Evolutionary conservation across 2,888 invertebrate genomes (phyloP), one percentile per base, ranked within the genome.

Genomic region (Morpho helenor): DNA sequence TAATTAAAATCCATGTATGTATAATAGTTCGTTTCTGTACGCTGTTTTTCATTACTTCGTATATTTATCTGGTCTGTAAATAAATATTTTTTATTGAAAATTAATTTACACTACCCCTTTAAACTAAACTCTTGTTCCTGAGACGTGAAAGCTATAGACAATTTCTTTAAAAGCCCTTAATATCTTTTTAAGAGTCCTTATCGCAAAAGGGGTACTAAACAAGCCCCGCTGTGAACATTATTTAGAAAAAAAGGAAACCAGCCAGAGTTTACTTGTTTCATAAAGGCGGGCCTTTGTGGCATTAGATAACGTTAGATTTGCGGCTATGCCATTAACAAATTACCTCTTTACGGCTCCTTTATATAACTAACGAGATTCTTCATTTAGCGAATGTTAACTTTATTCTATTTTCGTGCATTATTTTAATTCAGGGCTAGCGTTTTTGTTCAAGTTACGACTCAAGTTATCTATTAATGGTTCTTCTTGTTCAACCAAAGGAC

Each of bases 291-390:
- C 79, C 79, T 79, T 68, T 73, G 80, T 70, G 77, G 75, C 77
- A 85, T 86, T 84, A 79, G 89, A 90, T 90, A 87, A 77, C 77
- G 68, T 71, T 76, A 82, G 85, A 87, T 88, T 88, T 87, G 87
- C 84, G 82, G 76, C 78, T 75, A 70, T 72, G 67, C 84, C 85
- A 87, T 88, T 88, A 84, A 84, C 87, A 86, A 88, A 88, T 88
- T 85, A 82, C 84, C 79, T 76, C 77, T 77, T 79, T 79, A 76
- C 75, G 75, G 61, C 71, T 66, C 69, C 72, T 65, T 67, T 73
- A 48, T 39, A 42, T 42, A 48, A 54, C 7, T 56, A 52, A 31
- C 8, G 44, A 48, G 46, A 23, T 55, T 56, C 52, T 56, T 57
- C 39, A 49, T 40, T 47, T 47, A 56, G 52, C 23, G 10, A 49